Evolutionary conservation across 1,140 invertebrate genomes (phyloP).

Genomic region (Lepidurus couesii): DNA sequence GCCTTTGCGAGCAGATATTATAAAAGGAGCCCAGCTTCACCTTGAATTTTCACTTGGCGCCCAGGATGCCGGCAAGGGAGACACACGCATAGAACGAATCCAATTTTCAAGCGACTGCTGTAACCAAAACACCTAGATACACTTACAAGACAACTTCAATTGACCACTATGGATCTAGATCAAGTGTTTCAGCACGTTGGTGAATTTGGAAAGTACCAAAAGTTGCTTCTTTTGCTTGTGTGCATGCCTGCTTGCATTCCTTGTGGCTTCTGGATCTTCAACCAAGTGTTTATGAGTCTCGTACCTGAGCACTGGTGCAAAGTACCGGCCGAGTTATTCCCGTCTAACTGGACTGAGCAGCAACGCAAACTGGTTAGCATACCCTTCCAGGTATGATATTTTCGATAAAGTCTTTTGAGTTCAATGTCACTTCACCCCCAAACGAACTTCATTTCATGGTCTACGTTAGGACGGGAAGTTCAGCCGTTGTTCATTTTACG

Average conservation of each 20-base stretch:
- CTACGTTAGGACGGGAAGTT: not conserved
- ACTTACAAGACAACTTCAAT: not conserved
- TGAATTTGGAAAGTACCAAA: slow-evolving; percentile 53
- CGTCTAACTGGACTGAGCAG: slow-evolving; percentile 23
- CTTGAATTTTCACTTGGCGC: slow-evolving; percentile 19
- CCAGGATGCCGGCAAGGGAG: not conserved
- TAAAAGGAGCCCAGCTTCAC: not conserved
- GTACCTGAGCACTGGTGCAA: slow-evolving; percentile 49
- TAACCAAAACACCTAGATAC: not conserved
- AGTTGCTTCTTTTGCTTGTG: slow-evolving; percentile 45
- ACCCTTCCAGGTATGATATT: slow-evolving; percentile 8
- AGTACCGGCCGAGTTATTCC: slow-evolving; percentile 35
- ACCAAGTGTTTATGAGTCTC: slow-evolving; percentile 47
- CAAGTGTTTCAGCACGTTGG: slow-evolving; percentile 50
- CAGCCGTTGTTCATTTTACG: not conserved
- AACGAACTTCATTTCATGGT: not conserved
- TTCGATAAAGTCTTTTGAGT: not conserved
- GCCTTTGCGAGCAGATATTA: not conserved
- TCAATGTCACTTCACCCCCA: not conserved
- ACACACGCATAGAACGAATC: not conserved
- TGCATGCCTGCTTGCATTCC: slow-evolving; percentile 44
- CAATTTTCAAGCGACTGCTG: slow-evolving; percentile 2
- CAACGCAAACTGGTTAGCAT: slow-evolving; percentile 29
- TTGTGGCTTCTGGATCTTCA: slow-evolving; percentile 46
- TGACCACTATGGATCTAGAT: slow-evolving; percentile 44